Base-by-base conservation (phyloP, 2,797 vertebrate genomes). In the Esox lucius region DNA sequence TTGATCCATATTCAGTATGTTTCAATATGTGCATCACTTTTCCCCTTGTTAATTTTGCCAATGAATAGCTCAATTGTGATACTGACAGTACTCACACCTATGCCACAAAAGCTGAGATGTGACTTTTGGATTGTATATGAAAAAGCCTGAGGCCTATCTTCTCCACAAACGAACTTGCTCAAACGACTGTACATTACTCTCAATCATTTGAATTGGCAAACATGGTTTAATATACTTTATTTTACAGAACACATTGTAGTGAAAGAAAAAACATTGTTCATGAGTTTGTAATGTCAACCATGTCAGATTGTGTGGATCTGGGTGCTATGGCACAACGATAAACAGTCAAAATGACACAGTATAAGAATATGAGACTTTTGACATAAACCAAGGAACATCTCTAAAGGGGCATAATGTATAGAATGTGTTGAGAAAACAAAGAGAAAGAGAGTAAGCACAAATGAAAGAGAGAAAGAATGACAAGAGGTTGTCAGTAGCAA, bases 1-100 rank as follows among this genome's bases (percentile, higher is more conserved):
- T 91, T 90, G 90, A 93, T 92, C 87, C 89, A 91, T 92, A 91
- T 91, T 92, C 87, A 90, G 90, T 91, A 91, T 92, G 82, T 91
- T 91, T 92, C 87, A 90, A 90, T 90, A 91, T 92, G 82, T 91
- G 86, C 89, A 84, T 78, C 87, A 85, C 85, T 90, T 83, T 81
- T 83, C 79, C 80, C 89, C 87, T 87, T 87, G 83, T 82, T 85
- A 88, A 91, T 91, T 89, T 91, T 91, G 85, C 83, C 85, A 81
- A 89, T 82, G 88, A 90, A 92, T 91, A 90, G 90, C 90, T 91
- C 82, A 91, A 84, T 71, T 83, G 84, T 79, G 84, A 75, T 86
- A 88, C 88, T 89, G 87, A 89, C 87, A 89, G 85, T 75, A 86
- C 84, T 78, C 78, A 81, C 76, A 82, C 80, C 71, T 71, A 77